Conservation (phyloP, 1,140 invertebrate species). For the Aphis craccivora region DNA sequence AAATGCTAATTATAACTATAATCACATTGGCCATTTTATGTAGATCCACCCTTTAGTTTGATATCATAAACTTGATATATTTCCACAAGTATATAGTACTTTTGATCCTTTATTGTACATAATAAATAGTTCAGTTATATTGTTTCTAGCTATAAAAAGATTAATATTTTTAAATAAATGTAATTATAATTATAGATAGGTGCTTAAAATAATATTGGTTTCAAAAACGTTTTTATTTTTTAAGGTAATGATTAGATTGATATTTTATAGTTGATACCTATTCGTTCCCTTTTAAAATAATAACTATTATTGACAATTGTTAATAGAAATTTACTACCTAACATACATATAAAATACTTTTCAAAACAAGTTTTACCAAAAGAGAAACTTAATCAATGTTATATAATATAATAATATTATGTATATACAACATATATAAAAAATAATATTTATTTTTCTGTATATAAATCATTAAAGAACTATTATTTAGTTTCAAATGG, state of each 20-base stretch:
- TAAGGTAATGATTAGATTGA: not conserved
- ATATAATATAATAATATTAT: not conserved
- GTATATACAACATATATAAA: not conserved
- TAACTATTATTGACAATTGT: not conserved
- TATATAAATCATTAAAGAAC: not conserved
- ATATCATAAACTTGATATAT: not conserved
- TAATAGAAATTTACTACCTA: not conserved
- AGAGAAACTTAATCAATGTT: not conserved
- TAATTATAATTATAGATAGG: not conserved
- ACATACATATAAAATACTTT: not conserved
- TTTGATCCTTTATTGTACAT: not conserved
- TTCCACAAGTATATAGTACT: not conserved
- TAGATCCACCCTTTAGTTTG: not conserved
- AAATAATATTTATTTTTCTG: not conserved
- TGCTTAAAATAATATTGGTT: not conserved
- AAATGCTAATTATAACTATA: conserved; percentile 19
- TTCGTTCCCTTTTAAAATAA: not conserved
- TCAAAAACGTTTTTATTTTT: not conserved
- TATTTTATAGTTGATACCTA: not conserved
- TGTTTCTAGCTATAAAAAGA: not conserved
- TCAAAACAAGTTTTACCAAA: rapidly evolving
- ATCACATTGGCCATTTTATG: not conserved
- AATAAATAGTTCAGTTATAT: not conserved
- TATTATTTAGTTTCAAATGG: not conserved
- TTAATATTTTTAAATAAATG: not conserved